A percentile compares a stretch with the other conserved stretches of the same genome.
phyloP scores from a whole-genome alignment of 2,113 vertebrate genomes.

The Elaphurus davidianus region DNA sequence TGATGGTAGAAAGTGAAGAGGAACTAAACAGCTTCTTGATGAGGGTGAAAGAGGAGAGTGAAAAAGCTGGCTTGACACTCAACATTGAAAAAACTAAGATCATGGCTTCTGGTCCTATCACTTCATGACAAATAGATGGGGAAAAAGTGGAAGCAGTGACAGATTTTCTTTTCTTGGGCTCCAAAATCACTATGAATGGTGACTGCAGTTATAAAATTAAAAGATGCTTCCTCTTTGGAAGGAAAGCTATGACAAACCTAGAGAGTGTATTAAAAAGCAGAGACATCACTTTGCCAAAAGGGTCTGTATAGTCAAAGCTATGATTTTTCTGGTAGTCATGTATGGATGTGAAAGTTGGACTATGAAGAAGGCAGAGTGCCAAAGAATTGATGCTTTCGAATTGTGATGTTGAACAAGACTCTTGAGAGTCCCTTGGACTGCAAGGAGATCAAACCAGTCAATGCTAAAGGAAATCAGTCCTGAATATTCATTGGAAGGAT shows the following conservation, averaged over 20 bases:
- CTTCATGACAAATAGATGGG: neutral
- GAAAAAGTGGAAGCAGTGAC: neutral
- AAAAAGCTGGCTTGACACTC: neutral
- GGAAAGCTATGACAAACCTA: neutral
- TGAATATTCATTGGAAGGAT: neutral
- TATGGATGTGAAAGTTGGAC: neutral
- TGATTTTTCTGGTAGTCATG: neutral
- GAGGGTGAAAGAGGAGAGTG: neutral
- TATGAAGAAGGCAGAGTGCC: neutral
- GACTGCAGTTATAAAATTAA: neutral
- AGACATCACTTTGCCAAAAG: neutral
- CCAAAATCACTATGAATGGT: neutral
- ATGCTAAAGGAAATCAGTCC: neutral
- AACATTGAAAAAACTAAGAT: neutral
- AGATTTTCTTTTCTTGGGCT: neutral
- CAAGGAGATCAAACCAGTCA: neutral
- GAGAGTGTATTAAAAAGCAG: neutral
- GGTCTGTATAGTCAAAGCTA: neutral
- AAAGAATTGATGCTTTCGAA: neutral
- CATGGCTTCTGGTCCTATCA: neutral
- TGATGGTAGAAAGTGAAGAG: neutral
- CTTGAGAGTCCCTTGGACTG: neutral
- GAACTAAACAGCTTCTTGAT: neutral
- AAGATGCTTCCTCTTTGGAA: neutral
- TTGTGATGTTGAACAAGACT: neutral